phyloP scores from a whole-genome alignment of 2,888 invertebrate species.

The Marasmarcha lunaedactyla region DNA sequence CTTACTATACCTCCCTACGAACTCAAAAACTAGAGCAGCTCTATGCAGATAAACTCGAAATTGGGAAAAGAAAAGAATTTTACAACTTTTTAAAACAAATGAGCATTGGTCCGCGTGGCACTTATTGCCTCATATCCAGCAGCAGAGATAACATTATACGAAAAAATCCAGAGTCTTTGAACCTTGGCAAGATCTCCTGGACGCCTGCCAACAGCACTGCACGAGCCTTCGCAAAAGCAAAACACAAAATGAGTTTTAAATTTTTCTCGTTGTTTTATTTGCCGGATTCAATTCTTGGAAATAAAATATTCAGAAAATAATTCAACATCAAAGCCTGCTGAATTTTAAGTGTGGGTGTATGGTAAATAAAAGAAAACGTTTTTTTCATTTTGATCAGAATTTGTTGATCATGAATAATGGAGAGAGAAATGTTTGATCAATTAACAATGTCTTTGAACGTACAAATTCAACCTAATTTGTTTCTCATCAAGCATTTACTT shows the following conservation, averaged over 20 bases:
- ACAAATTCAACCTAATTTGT: too few species aligned
- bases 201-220: constrained; percentile 48
- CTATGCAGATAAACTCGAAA: too few species aligned
- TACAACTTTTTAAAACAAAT: too few species aligned
- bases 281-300: background rate
- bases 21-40: too few species aligned
- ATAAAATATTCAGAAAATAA: background rate
- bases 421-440: too few species aligned
- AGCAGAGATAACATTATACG: constrained; percentile 55
- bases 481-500: too few species aligned
- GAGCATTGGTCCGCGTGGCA: constrained; percentile 49
- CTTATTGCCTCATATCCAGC: constrained; percentile 58
- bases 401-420: too few species aligned
- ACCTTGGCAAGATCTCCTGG: constrained; percentile 63
- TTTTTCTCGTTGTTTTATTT: constrained; percentile 12
- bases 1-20: too few species aligned
- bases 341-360: background rate
- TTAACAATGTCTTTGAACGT: too few species aligned
- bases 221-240: constrained; percentile 32
- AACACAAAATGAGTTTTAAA: constrained; percentile 24
- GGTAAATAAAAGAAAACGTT: background rate
- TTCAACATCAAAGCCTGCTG: background rate
- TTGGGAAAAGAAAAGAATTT: too few species aligned
- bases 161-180: constrained; percentile 60
- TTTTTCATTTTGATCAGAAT: too few species aligned